Conservation (phyloP, 92 coral and sea anemone species). For the Epizoanthus scotinus region DNA sequence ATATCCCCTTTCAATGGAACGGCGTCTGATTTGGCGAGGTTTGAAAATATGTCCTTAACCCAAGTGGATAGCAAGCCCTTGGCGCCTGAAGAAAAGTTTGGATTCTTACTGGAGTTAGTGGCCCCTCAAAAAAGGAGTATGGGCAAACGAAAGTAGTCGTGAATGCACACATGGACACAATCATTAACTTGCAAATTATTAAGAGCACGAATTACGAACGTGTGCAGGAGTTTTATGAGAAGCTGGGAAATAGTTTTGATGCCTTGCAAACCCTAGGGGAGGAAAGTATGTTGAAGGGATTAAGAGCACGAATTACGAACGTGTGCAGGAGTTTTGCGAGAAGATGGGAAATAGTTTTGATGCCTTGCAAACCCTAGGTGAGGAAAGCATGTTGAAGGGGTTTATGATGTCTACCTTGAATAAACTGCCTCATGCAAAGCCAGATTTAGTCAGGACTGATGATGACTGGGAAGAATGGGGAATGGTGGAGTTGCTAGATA, state of each 20-base stretch:
- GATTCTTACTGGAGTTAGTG: slow-evolving; percentile 50
- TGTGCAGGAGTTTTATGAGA: slow-evolving; percentile 62
- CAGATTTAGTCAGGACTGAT: slow-evolving; percentile 57
- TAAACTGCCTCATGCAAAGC: slow-evolving; percentile 55
- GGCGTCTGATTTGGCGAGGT: slow-evolving; percentile 57
- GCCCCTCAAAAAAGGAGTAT: slow-evolving; percentile 50
- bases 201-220: slow-evolving; percentile 36
- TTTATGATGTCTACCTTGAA: slow-evolving; percentile 54
- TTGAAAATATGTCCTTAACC: slow-evolving; percentile 59
- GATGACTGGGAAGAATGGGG: slow-evolving; percentile 58
- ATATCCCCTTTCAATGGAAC: slow-evolving; percentile 60
- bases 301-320: slow-evolving; percentile 41
- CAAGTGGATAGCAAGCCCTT: slow-evolving; percentile 49
- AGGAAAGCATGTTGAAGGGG: slow-evolving; percentile 44
- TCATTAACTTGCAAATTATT: slow-evolving; percentile 33
- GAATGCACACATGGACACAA: slow-evolving; percentile 51
- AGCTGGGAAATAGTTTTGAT: slow-evolving; percentile 49
- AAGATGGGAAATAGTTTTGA: slow-evolving; percentile 47
- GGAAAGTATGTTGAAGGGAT: slow-evolving; percentile 43
- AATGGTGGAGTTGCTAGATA: slow-evolving; percentile 27
- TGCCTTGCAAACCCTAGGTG: slow-evolving; percentile 53
- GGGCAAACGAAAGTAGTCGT: slow-evolving; percentile 54
- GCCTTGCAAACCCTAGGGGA: slow-evolving; percentile 54
- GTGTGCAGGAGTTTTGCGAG: slow-evolving; percentile 61
- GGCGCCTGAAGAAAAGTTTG: slow-evolving; percentile 40